Base-by-base conservation (phyloP, 2,113 vertebrate genomes). In the Herpetotheres cachinnans region DNA sequence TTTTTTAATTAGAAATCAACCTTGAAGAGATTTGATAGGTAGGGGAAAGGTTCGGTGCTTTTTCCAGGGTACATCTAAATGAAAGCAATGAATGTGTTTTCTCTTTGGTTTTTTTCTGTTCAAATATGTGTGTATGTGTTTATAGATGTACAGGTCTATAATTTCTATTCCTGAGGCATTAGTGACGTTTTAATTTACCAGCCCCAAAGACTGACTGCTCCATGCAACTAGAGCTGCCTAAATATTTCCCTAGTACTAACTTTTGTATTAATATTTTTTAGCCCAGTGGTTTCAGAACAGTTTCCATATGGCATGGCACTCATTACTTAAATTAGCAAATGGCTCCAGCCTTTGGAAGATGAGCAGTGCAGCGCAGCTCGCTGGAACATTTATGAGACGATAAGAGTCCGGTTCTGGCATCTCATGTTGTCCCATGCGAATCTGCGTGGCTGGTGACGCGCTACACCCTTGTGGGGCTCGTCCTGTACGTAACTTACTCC, bases 401-500 rank as follows among this genome's bases (percentile, higher is more conserved):
- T 34, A 12, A 30, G 47, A 62, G 14, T 26, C 16, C 1, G 3
- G 8, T 49, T 61, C 34, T 58, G 85, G 49, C 42, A 25, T 70
- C 42, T 62, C 20, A 2, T 7, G 2, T 47, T 91, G 76, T 42
- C 21, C 72, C 3, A 0, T 22, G 61, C 1, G 6, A 29, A 26
- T 24, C 30, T 30, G 40, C 3, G 1, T 0, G 4, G 61, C 61
- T 67, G 46, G 24, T n/a, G 90, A 25, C 58, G 74, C 49, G 2
- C 44, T 34, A 0, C 14, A 19, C 27, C 46, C 0, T 0, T 11
- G 46, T n/a, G 44, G 38, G 30, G 30, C 59, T 88, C 59, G 47
- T 36, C 50, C 52, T 6, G 4, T 8, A 6, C 0, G 0, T 14
- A 46, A 13, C 55, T 70, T 42, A 7, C 9, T 59, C 66, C 61